Conservation (phyloP, 2,888 invertebrate species). For the Gymnosoma rotundatum region DNA sequence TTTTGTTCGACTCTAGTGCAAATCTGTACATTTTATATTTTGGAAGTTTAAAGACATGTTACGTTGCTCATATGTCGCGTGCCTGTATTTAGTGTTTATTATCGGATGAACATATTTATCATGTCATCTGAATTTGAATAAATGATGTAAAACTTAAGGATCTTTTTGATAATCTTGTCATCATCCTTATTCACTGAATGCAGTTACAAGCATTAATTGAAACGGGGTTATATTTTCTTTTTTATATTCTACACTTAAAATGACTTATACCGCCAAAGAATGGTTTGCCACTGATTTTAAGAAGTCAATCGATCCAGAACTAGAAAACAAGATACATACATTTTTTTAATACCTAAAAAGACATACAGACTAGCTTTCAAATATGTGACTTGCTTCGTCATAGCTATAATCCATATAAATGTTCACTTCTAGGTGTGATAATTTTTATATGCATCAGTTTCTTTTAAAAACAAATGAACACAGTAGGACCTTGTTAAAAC, state of each 20-base stretch:
- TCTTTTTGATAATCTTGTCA: constrained; percentile 52
- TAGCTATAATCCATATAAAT: too few species aligned
- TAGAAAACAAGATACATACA: too few species aligned
- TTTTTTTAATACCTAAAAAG: too few species aligned
- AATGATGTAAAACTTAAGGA: constrained; percentile 32
- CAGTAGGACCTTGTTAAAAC: too few species aligned
- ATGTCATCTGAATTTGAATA: constrained; percentile 68
- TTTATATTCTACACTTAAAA: neutral
- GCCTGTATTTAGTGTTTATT: constrained; percentile 82
- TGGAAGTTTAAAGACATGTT: constrained; percentile 43
- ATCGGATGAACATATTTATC: constrained; percentile 78
- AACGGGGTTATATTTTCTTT: too few species aligned
- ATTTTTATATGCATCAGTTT: too few species aligned
- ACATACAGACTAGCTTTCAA: too few species aligned
- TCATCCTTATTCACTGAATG: neutral
- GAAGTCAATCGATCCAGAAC: too few species aligned
- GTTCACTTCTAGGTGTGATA: too few species aligned
- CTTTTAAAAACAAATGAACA: too few species aligned
- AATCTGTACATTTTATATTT: constrained; percentile 63
- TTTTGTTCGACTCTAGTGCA: neutral
- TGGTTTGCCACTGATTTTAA: too few species aligned
- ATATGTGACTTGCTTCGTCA: too few species aligned
- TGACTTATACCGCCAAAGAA: neutral
- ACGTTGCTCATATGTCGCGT: constrained; percentile 76
- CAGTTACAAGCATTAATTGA: neutral